phyloP scores from a whole-genome alignment of 2,797 vertebrate genomes.

The Antrozous pallidus region DNA sequence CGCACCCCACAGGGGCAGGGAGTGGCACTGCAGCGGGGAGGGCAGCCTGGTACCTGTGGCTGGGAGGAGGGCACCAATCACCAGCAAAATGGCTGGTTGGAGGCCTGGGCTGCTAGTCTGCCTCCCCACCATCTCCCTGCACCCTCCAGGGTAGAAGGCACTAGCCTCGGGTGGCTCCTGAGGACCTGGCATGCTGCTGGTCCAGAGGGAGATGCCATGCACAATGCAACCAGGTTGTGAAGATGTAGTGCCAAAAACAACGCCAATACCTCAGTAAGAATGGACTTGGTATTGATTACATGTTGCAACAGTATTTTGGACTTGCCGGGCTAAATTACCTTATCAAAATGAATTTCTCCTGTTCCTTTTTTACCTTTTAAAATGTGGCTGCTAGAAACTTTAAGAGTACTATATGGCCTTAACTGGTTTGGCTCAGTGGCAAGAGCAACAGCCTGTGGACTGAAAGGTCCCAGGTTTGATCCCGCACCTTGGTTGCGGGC shows the following conservation, averaged over 20 bases:
- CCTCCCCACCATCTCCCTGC: neutral
- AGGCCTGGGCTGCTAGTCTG: neutral
- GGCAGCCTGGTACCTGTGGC: neutral
- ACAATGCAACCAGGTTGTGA: neutral
- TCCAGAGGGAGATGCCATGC: neutral
- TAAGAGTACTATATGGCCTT: neutral
- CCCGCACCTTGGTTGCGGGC: too few species aligned
- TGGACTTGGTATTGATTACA: neutral
- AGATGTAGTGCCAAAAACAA: neutral
- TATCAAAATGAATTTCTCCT: neutral
- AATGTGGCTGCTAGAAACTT: neutral
- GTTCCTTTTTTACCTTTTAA: neutral
- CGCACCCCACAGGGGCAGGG: neutral
- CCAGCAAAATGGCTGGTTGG: neutral
- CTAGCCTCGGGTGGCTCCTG: accelerated
- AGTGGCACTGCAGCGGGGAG: neutral
- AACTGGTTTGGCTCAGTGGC: too few species aligned
- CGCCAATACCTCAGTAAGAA: neutral
- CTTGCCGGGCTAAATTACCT: neutral
- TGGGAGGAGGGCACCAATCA: neutral
- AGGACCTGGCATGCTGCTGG: neutral
- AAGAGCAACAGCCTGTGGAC: too few species aligned
- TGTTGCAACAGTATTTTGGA: neutral
- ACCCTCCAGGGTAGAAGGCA: neutral
- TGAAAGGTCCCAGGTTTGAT: too few species aligned